These are phyloP conservation scores for Tridacna crocea DNA, from an alignment of 2,888 invertebrate genomes.

Conservation along the genomic window DNA sequence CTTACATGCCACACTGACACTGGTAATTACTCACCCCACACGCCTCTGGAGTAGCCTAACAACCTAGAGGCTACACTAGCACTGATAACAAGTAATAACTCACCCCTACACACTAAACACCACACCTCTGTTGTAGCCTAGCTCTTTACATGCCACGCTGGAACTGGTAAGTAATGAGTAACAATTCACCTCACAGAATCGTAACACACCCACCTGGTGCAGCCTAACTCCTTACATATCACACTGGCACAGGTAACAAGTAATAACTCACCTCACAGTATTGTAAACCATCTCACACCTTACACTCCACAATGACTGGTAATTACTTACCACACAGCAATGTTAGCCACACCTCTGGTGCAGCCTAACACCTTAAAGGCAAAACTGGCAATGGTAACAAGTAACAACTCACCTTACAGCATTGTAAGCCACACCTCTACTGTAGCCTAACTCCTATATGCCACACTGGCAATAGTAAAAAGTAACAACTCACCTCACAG, in stretches of 20 bases:
- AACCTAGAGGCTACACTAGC: constrained; percentile 70
- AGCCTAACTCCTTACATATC: constrained; percentile 84
- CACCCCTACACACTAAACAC: constrained; percentile 60
- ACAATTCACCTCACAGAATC: constrained; percentile 43
- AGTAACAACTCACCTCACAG: constrained; percentile 85
- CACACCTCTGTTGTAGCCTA: constrained; percentile 66
- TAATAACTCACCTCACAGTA: constrained; percentile 87
- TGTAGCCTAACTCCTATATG: constrained; percentile 67
- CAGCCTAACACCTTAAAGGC: constrained; percentile 68
- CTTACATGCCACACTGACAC: too few relatives aligned
- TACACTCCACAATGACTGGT: constrained; percentile 62
- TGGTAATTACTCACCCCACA: constrained; percentile 88
- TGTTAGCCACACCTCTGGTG: constrained; percentile 63
- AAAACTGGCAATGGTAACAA: too few relatives aligned
- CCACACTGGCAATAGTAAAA: too few relatives aligned
- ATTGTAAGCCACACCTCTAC: constrained; percentile 63
- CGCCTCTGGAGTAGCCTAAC: constrained; percentile 64
- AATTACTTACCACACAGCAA: constrained; percentile 35
- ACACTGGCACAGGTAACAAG: constrained; percentile 87
- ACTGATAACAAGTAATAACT: constrained; percentile 48
- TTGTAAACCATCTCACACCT: constrained; percentile 68
- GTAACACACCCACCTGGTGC: constrained; percentile 48
- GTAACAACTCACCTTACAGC: constrained; percentile 32
- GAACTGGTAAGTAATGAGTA: too few relatives aligned
- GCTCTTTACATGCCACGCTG: constrained; percentile 67